phyloP scores from a whole-genome alignment of 2,797 vertebrate genomes.

The Pachyuromys duprasi region DNA sequence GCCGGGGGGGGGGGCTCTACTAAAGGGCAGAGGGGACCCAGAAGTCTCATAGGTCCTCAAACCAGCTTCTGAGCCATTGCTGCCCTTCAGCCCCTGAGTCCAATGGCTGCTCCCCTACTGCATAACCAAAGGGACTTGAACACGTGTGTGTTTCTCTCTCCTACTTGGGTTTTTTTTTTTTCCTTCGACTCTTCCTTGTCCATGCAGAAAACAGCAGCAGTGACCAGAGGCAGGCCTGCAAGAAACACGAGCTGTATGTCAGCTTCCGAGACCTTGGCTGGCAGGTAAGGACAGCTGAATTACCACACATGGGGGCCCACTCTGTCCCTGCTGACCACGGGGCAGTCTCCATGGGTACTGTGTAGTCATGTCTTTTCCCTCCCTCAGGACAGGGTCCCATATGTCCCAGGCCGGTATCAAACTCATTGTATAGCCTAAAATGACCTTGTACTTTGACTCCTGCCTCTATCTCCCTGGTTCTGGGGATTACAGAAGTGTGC shows the following conservation, averaged over 20 bases:
- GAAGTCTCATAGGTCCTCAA: neutral
- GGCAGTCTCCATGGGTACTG: neutral
- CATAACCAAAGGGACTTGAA: neutral
- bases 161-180: neutral
- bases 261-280: slow-evolving; percentile 98
- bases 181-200: neutral
- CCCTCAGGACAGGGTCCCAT: neutral
- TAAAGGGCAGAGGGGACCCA: neutral
- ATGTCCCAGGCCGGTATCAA: neutral
- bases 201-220: slow-evolving; percentile 95
- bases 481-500: neutral
- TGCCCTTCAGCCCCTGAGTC: rapidly evolving
- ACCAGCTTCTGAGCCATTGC: no score
- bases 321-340: neutral
- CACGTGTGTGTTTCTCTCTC: neutral
- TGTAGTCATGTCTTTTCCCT: neutral
- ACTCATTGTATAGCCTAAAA: neutral
- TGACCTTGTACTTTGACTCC: neutral
- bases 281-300: slow-evolving; percentile 90
- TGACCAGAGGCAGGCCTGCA: slow-evolving; percentile 98
- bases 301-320: neutral
- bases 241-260: slow-evolving; percentile 98
- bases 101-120: rapidly evolving
- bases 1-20: rapidly evolving
- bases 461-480: neutral